Conservation (phyloP, 2,888 invertebrate species). For the Acronicta aceris region DNA sequence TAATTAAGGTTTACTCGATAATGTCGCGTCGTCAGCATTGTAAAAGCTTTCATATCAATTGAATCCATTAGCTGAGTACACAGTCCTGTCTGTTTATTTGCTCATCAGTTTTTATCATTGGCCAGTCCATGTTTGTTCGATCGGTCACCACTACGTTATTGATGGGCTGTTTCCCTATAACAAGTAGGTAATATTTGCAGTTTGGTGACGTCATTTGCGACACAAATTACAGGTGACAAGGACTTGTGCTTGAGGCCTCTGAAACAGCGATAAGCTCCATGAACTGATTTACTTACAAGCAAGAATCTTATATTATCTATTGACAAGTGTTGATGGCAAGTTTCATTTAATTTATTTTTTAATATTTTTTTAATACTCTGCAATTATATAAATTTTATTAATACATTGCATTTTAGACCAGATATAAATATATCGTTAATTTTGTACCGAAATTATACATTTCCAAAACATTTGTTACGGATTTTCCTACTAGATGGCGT, state of each 20-base stretch:
- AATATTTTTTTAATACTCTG: too few species aligned
- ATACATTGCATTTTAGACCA: too few species aligned
- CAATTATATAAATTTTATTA: too few species aligned
- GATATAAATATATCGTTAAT: too few species aligned
- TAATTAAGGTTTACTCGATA: slow-evolving; percentile 79
- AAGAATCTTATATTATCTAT: too few species aligned
- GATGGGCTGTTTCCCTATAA: slow-evolving; percentile 81
- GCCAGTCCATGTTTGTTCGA: slow-evolving; percentile 86
- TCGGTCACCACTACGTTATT: slow-evolving; percentile 88
- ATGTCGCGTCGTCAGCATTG: slow-evolving; percentile 82
- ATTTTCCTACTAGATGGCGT: slow-evolving; percentile 52
- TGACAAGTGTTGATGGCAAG: too few species aligned
- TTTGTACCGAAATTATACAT: neutral
- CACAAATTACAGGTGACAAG: slow-evolving; percentile 63
- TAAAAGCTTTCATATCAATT: slow-evolving; percentile 89
- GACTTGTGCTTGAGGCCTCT: slow-evolving; percentile 47
- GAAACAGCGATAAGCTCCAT: slow-evolving; percentile 27
- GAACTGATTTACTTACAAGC: too few species aligned
- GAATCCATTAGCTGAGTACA: slow-evolving; percentile 89
- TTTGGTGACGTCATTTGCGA: slow-evolving; percentile 61
- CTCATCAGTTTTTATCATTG: slow-evolving; percentile 89
- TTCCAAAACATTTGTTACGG: slow-evolving; percentile 3
- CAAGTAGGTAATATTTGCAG: slow-evolving; percentile 65
- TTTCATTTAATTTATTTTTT: too few species aligned
- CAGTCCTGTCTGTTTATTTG: slow-evolving; percentile 87